Evolutionary conservation across 2,113 vertebrate genomes (phyloP).

Genomic region (Merops nubicus): DNA sequence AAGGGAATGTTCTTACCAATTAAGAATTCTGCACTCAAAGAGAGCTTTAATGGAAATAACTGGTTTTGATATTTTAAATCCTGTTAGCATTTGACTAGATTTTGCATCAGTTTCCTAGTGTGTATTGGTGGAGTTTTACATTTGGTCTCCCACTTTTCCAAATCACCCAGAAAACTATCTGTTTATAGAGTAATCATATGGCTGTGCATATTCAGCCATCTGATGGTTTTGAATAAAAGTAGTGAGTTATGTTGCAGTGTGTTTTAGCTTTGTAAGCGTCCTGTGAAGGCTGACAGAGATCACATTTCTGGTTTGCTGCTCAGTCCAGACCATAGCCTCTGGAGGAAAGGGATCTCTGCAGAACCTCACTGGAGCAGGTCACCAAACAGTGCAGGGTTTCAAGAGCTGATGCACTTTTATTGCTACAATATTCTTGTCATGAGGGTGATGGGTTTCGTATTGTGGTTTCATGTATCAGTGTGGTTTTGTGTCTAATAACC

Average conservation of each 20-base stretch:
- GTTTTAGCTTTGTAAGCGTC: conserved; percentile 38
- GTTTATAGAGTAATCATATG: neutral
- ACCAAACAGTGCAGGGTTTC: conserved; percentile 51
- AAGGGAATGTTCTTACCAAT: neutral
- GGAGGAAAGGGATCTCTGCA: conserved; percentile 28
- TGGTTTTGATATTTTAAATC: neutral
- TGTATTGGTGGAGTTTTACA: neutral
- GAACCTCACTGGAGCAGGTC: conserved; percentile 53
- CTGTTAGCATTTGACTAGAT: neutral
- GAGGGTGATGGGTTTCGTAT: neutral
- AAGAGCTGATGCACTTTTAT: conserved; percentile 51
- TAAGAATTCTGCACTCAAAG: neutral
- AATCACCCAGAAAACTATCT: neutral
- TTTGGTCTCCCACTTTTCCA: neutral
- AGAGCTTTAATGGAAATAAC: neutral
- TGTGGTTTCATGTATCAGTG: conserved; percentile 20
- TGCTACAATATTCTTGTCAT: conserved; percentile 17
- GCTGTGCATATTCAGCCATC: neutral
- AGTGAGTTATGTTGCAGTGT: neutral
- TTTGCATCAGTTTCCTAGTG: neutral
- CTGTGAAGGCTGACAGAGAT: conserved; percentile 55
- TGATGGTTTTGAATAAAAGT: neutral
- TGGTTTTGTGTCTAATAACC: conserved; percentile 6
- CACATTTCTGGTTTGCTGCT: conserved; percentile 47
- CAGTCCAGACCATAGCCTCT: neutral